Base-by-base conservation (phyloP, 2,113 vertebrate genomes). In the Steatornis caripensis region DNA sequence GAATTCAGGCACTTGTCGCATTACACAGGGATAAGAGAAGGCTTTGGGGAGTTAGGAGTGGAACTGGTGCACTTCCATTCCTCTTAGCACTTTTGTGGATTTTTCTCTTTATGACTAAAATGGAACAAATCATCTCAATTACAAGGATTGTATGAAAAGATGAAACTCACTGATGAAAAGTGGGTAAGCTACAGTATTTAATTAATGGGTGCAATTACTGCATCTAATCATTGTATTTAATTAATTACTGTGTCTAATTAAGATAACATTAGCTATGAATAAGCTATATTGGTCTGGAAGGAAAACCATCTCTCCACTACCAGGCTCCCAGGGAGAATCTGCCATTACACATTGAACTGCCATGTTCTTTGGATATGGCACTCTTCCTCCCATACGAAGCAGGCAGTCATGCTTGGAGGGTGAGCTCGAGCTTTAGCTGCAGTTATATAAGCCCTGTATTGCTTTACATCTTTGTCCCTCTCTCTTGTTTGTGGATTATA, bases 171-270 rank as follows among this genome's bases (percentile, higher is more conserved):
- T 87, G 45, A 83, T 94, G 80, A 89, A 89, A 85, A 80, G 26
- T 80, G 72, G 24, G 27, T 95, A 89, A 93, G n/a, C 39, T 86
- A 89, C 55, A 84, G 60, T 51, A 76, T 93, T 92, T 84, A 92
- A 92, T 95, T 94, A 93, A 92, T 78, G 45, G 32, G 36, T 86
- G 90, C 92, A 96, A 90, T 94, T 93, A 90, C 91, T 81, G 69
- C 48, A 78, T 87, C 80, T 91, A 81, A 94, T 91, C 16, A 87
- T 75, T 95, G 21, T 81, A 27, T 89, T 77, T 89, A 94, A 91
- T 94, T 89, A 94, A 91, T 96, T 85, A 60, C 51, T 68, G 51
- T 94, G 72, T 92, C 68, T 91, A 89, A 94, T 87, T 58, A 87
- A 95, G 72, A 84, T 92, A 87, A 58, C 51, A 74, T 90, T 88